phyloP scores from a whole-genome alignment of 2,797 vertebrate species.

The Rhinoraja longicauda region DNA sequence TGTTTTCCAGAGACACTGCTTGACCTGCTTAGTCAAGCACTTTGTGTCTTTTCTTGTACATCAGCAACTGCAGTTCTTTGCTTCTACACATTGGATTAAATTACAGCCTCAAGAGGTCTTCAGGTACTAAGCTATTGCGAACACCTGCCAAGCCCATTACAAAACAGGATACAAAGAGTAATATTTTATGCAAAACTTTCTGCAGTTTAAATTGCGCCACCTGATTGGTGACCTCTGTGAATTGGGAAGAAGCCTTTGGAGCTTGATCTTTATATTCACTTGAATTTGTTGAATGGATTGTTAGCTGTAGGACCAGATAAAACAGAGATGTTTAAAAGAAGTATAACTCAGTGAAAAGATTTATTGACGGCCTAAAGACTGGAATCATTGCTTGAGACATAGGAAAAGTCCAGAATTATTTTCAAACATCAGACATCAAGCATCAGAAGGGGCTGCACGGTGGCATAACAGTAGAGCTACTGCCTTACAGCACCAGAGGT shows the following conservation, averaged over 20 bases:
- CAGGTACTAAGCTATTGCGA: background rate
- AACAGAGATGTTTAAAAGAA: background rate
- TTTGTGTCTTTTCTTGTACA: too few relatives aligned
- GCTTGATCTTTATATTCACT: background rate
- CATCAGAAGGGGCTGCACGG: too few relatives aligned
- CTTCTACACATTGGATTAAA: background rate
- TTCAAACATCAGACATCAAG: background rate
- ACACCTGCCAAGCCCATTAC: background rate
- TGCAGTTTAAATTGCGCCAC: background rate
- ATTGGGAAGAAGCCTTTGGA: background rate
- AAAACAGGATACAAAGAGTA: background rate
- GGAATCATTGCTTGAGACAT: background rate
- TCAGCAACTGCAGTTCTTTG: too few relatives aligned
- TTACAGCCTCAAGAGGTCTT: slow-evolving; percentile 18
- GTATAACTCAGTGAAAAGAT: background rate
- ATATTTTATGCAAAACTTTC: background rate
- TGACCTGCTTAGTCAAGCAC: too few relatives aligned
- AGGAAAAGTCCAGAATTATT: background rate
- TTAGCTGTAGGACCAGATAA: background rate
- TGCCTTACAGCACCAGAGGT: too few relatives aligned
- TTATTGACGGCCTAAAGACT: background rate
- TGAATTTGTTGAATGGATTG: background rate
- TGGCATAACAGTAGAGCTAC: too few relatives aligned
- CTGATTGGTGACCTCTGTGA: background rate
- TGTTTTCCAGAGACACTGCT: too few relatives aligned